Conservation (phyloP, 2,113 vertebrate species). For the Eptesicus fuscus region DNA sequence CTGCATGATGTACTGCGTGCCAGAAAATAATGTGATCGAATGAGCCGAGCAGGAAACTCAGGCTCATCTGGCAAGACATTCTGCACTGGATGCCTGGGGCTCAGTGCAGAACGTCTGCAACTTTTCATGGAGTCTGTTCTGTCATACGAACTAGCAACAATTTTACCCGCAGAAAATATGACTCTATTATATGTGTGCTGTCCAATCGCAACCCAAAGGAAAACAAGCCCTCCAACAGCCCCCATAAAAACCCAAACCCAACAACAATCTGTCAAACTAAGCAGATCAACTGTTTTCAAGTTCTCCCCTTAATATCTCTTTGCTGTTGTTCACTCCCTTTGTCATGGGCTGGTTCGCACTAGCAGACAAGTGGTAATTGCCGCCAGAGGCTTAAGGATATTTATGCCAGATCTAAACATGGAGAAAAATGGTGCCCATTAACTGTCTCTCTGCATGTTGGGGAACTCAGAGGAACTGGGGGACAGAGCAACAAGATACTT, state of each 20-base stretch:
- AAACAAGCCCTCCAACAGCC: not conserved
- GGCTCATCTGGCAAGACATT: not conserved
- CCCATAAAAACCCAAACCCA: not conserved
- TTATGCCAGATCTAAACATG: constrained; percentile 29
- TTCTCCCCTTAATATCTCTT: constrained; percentile 47
- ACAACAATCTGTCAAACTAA: constrained; percentile 46
- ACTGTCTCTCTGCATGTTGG: not conserved
- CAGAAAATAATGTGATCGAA: not conserved
- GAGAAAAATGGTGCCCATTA: constrained; percentile 40
- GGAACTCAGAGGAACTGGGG: not conserved
- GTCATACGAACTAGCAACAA: not conserved
- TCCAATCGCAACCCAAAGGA: not conserved
- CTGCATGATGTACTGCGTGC: not conserved
- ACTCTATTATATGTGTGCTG: constrained; percentile 1
- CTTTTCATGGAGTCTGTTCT: constrained; percentile 15
- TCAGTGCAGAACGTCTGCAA: not conserved
- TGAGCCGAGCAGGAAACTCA: not conserved
- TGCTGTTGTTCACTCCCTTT: constrained; percentile 52
- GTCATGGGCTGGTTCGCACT: not conserved
- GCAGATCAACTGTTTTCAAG: constrained; percentile 36
- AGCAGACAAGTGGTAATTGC: constrained; percentile 70
- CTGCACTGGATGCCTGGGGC: not conserved
- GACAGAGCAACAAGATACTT: not conserved
- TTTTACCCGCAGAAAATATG: constrained; percentile 44
- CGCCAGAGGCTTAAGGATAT: constrained; percentile 68